These are phyloP conservation scores for Pelobates cultripes DNA, from an alignment of 2,797 vertebrate species.

Conservation along the genomic window DNA sequence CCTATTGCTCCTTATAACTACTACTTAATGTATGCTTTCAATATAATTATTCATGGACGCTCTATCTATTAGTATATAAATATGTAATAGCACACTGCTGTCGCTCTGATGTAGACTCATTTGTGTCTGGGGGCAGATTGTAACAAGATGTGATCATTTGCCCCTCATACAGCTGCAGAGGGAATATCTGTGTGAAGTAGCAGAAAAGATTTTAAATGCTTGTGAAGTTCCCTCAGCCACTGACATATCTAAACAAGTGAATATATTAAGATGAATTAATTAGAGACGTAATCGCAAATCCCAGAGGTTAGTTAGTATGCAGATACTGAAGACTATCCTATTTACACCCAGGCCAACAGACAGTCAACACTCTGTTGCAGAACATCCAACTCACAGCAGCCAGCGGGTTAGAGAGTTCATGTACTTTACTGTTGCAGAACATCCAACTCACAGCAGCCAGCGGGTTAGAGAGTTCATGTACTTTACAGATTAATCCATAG, in stretches of 20 bases:
- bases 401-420: too few species aligned
- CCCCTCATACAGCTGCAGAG: slow-evolving; percentile 35
- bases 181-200: slow-evolving; percentile 53
- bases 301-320: slow-evolving; percentile 39
- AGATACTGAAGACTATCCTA: slow-evolving; percentile 23
- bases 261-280: slow-evolving; percentile 55
- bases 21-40: not conserved
- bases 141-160: slow-evolving; percentile 54
- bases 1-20: not conserved
- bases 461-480: not conserved
- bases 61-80: not conserved
- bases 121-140: slow-evolving; percentile 48
- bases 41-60: too few species aligned
- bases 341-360: not conserved
- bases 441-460: too few species aligned
- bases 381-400: too few species aligned
- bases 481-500: not conserved
- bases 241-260: slow-evolving; percentile 49
- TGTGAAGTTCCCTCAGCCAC: slow-evolving; percentile 47
- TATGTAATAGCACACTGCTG: not conserved
- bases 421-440: not conserved
- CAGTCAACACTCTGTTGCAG: not conserved
- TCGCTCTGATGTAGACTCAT: slow-evolving; percentile 19
- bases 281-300: slow-evolving; percentile 41
- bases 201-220: slow-evolving; percentile 56